Conservation (phyloP, 2,113 vertebrate genomes). For the Haplochromis vanheusdeni region DNA sequence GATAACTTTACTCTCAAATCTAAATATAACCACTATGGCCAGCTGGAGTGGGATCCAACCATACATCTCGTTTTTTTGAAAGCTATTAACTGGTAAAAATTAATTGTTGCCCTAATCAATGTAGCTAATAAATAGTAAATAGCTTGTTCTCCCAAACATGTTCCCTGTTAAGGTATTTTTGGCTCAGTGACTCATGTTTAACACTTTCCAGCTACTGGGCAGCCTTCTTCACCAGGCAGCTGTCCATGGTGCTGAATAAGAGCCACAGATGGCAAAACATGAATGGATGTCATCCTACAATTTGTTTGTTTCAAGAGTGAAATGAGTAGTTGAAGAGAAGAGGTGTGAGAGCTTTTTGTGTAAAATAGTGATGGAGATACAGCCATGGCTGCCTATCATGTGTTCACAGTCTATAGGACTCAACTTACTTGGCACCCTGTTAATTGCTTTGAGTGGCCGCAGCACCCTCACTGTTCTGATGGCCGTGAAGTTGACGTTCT, state of each 20-base stretch:
- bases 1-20: background rate
- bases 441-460: slow-evolving; percentile 95
- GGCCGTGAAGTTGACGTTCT: slow-evolving; percentile 94
- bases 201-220: background rate
- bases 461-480: slow-evolving; percentile 94
- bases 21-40: background rate
- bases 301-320: background rate
- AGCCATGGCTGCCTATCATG: background rate
- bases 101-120: background rate
- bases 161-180: background rate
- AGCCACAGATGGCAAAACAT: background rate
- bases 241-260: slow-evolving; percentile 26
- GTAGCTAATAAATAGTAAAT: background rate
- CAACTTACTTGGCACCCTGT: slow-evolving; percentile 95
- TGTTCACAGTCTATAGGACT: background rate
- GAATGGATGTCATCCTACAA: background rate
- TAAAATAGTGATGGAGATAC: background rate
- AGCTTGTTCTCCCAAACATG: background rate
- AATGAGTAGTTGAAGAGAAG: background rate
- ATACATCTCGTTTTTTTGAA: background rate
- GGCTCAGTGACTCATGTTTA: background rate
- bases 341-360: background rate
- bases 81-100: background rate
- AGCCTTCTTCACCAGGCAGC: background rate
- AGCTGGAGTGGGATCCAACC: background rate